phyloP scores from a whole-genome alignment of 1,140 invertebrate genomes.

The Drosophila lacteicornis region DNA sequence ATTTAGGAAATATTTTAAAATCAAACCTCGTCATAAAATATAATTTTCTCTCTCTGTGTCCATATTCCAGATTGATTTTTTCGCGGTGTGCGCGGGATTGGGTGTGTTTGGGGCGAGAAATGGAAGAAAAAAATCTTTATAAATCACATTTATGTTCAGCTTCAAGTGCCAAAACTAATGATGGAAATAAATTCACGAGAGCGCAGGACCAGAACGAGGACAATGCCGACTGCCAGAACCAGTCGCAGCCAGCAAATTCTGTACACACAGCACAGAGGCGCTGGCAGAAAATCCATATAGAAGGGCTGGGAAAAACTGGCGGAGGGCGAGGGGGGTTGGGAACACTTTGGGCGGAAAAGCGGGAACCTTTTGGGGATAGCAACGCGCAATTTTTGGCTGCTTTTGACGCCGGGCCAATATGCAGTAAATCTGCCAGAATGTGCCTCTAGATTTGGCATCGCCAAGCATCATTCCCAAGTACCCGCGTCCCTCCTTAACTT shows the following conservation, averaged over 20 bases:
- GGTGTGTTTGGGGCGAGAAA: slow-evolving; percentile 3
- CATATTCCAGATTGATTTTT: slow-evolving; percentile 59
- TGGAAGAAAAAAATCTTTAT: slow-evolving; percentile 58
- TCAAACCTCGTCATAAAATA: neutral
- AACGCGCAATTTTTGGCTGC: slow-evolving; percentile 76
- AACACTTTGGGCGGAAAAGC: neutral
- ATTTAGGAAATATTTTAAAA: neutral
- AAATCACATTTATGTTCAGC: slow-evolving; percentile 80
- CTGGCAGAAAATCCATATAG: slow-evolving; percentile 18
- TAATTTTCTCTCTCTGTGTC: neutral
- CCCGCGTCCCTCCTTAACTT: neutral
- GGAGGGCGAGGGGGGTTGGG: neutral
- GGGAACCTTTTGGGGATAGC: slow-evolving; percentile 43
- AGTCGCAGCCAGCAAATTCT: slow-evolving; percentile 55
- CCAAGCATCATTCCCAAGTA: slow-evolving; percentile 55
- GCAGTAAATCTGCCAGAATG: slow-evolving; percentile 84
- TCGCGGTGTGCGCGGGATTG: slow-evolving; percentile 32
- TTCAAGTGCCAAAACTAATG: slow-evolving; percentile 84
- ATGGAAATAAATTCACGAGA: slow-evolving; percentile 81
- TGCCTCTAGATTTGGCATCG: slow-evolving; percentile 83
- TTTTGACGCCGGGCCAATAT: slow-evolving; percentile 84
- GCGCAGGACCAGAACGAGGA: slow-evolving; percentile 61
- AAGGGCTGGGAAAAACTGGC: slow-evolving; percentile 2
- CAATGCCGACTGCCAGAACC: slow-evolving; percentile 71
- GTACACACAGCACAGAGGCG: slow-evolving; percentile 16